Base-by-base conservation (phyloP, 2,113 vertebrate species). In the Caloenas nicobarica region DNA sequence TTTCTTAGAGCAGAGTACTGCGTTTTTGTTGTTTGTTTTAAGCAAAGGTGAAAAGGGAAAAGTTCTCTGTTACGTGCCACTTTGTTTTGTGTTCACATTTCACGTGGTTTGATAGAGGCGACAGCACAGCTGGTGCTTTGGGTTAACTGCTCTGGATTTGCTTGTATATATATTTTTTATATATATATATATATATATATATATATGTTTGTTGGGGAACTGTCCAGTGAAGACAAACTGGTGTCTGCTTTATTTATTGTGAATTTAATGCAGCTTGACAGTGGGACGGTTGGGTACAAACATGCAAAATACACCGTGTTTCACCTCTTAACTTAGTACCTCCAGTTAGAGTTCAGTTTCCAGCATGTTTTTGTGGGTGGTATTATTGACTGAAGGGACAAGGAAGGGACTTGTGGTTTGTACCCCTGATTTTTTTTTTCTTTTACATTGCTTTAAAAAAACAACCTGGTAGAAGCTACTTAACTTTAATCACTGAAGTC, bases 261-360 rank as follows among this genome's bases (percentile, higher is more conserved):
- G n/a, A 36, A 13, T 80, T 88, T 19, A 8, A 7, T 11, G 28
- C 18, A 31, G 22, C 29, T 70, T 73, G 44, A 26, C 25, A 31
- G 18, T 19, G 48, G 23, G 25, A 5, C 26, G 16, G 3, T 33
- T 71, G 6, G 6, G 60, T 65, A 4, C 2, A 36, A n/a, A 36
- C 5, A 1, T 12, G 9, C 53, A 44, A 16, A 31, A 22, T 48
- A 9, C 3, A 0, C 51, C 1, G 0, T 13, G 7, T 33, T 88
- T 86, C 34, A 34, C 29, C 50, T 82, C 54, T 33, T 19, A 18
- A 24, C 23, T 66, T 56, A 13, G 21, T 31, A 31, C 40, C 19
- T 56, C 18, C 60, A 60, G 24, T 34, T 34, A 13, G 28, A 36
- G 31, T 70, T 81, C 31, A 19, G 2, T 78, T 92, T 36, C 77